phyloP scores from a whole-genome alignment of 2,888 invertebrate species.

The Acrocyrtus sp. region DNA sequence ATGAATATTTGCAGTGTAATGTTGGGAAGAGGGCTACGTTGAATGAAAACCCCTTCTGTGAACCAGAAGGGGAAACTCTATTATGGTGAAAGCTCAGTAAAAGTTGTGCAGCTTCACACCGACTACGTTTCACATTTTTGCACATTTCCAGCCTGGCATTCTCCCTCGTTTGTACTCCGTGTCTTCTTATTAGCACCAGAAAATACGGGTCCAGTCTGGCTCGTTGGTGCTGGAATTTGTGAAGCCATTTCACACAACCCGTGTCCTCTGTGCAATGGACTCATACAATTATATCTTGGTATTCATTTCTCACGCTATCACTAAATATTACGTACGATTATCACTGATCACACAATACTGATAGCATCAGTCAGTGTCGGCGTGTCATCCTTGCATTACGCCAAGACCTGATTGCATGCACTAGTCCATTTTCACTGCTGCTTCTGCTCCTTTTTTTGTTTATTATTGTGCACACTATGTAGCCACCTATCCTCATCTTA shows the following conservation, averaged over 20 bases:
- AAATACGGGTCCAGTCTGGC: neutral
- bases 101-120: neutral
- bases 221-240: no score
- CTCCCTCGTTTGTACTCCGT: neutral
- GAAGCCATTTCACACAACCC: neutral
- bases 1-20: neutral
- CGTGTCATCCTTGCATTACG: neutral
- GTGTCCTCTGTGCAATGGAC: neutral
- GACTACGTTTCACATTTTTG: neutral
- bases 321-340: neutral
- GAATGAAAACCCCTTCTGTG: neutral
- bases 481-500: neutral
- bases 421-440: no score
- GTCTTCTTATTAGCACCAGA: neutral
- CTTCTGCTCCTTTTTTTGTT: neutral
- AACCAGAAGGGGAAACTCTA: neutral
- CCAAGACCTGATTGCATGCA: neutral
- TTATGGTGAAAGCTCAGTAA: neutral
- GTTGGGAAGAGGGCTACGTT: neutral
- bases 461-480: neutral
- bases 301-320: neutral
- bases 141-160: no score
- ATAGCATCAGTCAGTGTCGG: slow-evolving; percentile 24
- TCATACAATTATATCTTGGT: neutral
- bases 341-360: slow-evolving; percentile 6